phyloP scores from a whole-genome alignment of 53 echinoderm and acorn worm genomes.

The Holothuria leucospilota region DNA sequence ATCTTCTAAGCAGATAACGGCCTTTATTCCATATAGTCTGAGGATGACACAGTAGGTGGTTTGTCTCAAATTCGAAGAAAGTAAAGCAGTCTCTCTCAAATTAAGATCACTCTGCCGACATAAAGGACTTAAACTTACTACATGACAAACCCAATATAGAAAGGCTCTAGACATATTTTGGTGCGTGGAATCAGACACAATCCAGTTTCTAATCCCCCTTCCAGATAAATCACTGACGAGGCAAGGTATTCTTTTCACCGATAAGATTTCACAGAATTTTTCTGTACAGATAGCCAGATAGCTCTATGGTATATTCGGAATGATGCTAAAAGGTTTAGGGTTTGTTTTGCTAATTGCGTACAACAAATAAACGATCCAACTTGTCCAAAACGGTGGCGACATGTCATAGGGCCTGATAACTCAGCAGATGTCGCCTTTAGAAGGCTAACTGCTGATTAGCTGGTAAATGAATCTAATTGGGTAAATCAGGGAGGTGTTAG shows the following conservation, averaged over 20 bases:
- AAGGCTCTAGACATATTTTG: no score
- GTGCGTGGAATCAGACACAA: no score
- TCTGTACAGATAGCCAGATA: constrained; percentile 63
- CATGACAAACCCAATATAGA: no score
- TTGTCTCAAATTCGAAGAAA: constrained; percentile 55
- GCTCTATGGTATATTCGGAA: constrained; percentile 53
- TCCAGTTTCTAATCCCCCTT: no score
- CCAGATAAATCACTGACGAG: no score
- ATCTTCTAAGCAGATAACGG: constrained; percentile 74
- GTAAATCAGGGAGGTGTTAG: no score
- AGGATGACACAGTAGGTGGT: constrained; percentile 50
- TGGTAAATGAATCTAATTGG: neutral
- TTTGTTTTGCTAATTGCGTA: constrained; percentile 58
- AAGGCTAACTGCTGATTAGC: neutral
- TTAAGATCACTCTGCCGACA: constrained; percentile 45
- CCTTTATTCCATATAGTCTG: constrained; percentile 51
- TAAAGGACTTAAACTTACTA: constrained; percentile 43
- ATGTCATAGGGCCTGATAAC: neutral
- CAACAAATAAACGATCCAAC: constrained; percentile 19
- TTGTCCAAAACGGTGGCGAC: neutral
- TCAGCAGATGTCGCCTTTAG: neutral
- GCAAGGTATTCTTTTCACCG: no score
- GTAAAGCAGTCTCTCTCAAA: constrained; percentile 54
- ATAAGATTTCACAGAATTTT: constrained; percentile 55
- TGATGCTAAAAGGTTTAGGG: constrained; percentile 53